These are phyloP conservation scores for Hylia prasina DNA, from an alignment of 2,113 vertebrate genomes.

Conservation along the genomic window DNA sequence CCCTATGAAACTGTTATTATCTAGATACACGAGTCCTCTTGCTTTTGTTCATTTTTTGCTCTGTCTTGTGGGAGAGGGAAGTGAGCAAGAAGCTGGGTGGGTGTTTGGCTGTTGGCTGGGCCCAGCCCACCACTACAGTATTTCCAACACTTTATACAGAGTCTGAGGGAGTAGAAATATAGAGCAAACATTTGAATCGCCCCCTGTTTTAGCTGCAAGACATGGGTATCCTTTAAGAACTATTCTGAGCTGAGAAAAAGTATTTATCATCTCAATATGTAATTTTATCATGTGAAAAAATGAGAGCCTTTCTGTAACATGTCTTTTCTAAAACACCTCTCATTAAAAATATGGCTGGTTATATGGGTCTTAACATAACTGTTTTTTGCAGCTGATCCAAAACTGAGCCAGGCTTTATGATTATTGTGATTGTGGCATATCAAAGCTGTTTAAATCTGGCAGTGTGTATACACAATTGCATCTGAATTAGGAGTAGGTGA, in stretches of 20 bases:
- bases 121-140: neutral
- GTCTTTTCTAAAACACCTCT: neutral
- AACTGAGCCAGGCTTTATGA: neutral
- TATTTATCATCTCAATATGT: neutral
- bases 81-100: neutral
- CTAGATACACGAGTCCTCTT: neutral
- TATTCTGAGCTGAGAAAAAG: neutral
- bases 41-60: neutral
- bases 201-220: neutral
- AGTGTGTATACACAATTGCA: neutral
- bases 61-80: neutral
- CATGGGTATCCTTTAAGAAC: neutral
- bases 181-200: neutral
- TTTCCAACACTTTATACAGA: neutral
- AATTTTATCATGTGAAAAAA: neutral
- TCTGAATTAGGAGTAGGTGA: neutral
- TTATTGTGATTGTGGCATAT: neutral
- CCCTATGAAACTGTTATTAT: neutral
- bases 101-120: neutral
- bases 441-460: neutral
- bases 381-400: neutral
- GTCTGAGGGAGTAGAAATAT: neutral
- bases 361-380: neutral
- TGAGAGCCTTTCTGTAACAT: neutral
- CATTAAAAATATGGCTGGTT: neutral